Conservation (phyloP, 1,140 invertebrate genomes). For the Habropoda laboriosa region DNA sequence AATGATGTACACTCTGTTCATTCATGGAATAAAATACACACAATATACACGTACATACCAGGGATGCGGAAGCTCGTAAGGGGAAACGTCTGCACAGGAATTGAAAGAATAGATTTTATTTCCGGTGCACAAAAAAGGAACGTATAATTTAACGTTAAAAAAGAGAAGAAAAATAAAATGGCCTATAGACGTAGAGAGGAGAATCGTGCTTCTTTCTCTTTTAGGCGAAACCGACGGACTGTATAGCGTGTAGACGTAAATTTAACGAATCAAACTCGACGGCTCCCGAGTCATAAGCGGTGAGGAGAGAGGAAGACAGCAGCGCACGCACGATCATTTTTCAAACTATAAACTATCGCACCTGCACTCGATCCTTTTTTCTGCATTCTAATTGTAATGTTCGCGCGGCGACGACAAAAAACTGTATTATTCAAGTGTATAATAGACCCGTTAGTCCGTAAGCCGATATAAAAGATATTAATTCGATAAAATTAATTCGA, state of each 20-base stretch:
- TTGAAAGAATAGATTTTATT: slow-evolving; percentile 17
- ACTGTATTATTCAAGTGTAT: slow-evolving; percentile 51
- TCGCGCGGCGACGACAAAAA: slow-evolving; percentile 21
- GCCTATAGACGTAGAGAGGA: slow-evolving; percentile 24
- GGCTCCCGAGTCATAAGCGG: neutral
- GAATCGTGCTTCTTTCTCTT: neutral
- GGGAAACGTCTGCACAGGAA: slow-evolving; percentile 10
- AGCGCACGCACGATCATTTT: slow-evolving; percentile 24
- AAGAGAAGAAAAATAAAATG: slow-evolving; percentile 1
- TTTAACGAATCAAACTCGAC: neutral
- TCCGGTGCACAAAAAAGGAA: neutral
- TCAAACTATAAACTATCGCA: slow-evolving; percentile 26
- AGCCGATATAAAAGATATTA: slow-evolving; percentile 22
- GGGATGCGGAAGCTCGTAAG: neutral
- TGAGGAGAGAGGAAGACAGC: slow-evolving; percentile 15
- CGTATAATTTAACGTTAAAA: neutral
- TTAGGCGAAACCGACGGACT: slow-evolving; percentile 15
- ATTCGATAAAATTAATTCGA: slow-evolving; percentile 21
- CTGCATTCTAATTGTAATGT: slow-evolving; percentile 2
- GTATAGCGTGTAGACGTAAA: slow-evolving; percentile 1
- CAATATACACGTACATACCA: neutral
- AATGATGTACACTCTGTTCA: neutral
- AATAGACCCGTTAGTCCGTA: slow-evolving; percentile 42
- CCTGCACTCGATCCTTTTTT: slow-evolving; percentile 19
- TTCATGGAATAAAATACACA: no score